Conservation (phyloP, 2,113 vertebrate genomes). For the Girardinichthys multiradiatus region DNA sequence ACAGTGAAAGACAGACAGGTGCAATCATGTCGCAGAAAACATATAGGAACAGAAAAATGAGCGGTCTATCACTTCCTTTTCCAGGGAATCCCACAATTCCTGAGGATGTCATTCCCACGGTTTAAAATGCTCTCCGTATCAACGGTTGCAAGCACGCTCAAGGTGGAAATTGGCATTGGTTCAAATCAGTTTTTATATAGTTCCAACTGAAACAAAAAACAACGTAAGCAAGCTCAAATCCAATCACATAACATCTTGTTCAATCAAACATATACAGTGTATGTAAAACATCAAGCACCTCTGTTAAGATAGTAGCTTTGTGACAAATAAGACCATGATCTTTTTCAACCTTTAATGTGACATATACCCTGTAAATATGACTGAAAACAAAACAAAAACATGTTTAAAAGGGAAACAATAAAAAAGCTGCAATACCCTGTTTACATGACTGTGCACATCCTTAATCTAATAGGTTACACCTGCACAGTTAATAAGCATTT, state of each 20-base stretch:
- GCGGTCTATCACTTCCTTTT: background rate
- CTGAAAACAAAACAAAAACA: background rate
- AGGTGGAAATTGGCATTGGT: background rate
- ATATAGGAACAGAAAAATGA: background rate
- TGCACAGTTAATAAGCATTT: background rate
- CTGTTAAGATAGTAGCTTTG: background rate
- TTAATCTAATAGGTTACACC: too few relatives aligned
- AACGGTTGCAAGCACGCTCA: background rate
- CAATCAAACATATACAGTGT: background rate
- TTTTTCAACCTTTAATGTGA: background rate
- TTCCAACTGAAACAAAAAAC: background rate
- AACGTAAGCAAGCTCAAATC: too few relatives aligned
- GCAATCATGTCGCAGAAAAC: background rate
- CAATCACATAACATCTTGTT: background rate
- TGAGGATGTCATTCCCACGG: background rate
- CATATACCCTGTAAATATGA: background rate
- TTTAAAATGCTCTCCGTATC: background rate
- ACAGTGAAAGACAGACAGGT: background rate
- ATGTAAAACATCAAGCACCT: background rate
- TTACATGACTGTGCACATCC: too few relatives aligned
- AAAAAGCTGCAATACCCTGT: background rate
- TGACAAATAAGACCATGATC: background rate
- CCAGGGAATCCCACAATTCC: background rate
- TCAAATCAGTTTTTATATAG: background rate
- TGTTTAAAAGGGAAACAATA: background rate